A percentile compares a stretch with the other conserved stretches of the same genome.
These are phyloP conservation scores for Apamea anceps DNA, from an alignment of 2,888 invertebrate species.

Conservation along the genomic window DNA sequence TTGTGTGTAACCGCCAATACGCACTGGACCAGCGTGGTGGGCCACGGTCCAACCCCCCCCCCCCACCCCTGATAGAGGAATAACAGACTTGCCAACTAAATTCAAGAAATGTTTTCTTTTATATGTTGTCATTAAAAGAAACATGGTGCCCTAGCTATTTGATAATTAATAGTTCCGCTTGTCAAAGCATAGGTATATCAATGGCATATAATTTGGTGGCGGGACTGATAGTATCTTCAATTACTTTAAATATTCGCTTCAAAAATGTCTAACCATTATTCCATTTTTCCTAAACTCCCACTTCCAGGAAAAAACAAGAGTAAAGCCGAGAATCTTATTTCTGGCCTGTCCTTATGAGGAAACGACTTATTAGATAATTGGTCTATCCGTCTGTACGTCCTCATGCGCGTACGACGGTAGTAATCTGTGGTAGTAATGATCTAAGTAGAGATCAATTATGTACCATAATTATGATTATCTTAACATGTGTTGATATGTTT, in stretches of 20 bases:
- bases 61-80: no score
- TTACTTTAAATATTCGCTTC: background rate
- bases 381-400: constrained; percentile 25
- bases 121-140: no score
- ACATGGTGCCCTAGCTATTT: no score
- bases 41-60: no score
- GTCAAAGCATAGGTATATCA: no score
- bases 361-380: constrained; percentile 72
- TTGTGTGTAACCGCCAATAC: no score
- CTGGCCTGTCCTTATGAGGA: constrained; percentile 63
- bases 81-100: no score
- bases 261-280: background rate
- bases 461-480: background rate
- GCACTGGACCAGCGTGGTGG: no score
- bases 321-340: constrained; percentile 27
- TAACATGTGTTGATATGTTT: constrained; percentile 26
- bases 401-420: constrained; percentile 38
- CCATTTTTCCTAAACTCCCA: background rate
- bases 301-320: constrained; percentile 15
- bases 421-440: constrained; percentile 40
- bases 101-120: no score
- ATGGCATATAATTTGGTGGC: no score
- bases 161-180: no score
- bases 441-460: constrained; percentile 26
- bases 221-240: background rate